Conservation (phyloP, 2,888 invertebrate genomes). For the Odontothrips loti region DNA sequence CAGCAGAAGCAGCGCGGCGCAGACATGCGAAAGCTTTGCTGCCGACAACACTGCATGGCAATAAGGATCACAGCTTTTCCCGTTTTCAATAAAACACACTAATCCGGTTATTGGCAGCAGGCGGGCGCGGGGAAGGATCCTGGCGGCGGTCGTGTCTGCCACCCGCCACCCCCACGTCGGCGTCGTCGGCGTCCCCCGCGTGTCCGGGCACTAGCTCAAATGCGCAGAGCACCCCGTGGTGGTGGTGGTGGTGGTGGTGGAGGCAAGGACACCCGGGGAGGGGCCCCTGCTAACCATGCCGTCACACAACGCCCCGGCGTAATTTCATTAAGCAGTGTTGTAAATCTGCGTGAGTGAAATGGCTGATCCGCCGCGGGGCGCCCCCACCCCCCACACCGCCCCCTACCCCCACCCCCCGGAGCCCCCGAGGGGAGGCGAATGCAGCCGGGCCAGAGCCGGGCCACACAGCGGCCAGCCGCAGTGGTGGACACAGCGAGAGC, state of each 20-base stretch:
- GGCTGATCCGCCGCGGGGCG: neutral
- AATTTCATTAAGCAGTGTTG: slow-evolving; percentile 20
- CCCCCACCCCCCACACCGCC: neutral
- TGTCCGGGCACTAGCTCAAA: too few relatives aligned
- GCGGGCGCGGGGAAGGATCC: neutral
- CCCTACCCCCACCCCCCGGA: neutral
- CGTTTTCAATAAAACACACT: neutral
- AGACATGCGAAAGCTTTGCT: neutral
- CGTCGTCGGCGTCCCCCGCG: neutral
- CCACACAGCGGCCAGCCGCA: neutral
- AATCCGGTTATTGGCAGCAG: neutral
- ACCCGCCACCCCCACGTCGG: neutral
- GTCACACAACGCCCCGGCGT: slow-evolving; percentile 12
- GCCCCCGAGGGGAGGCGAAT: neutral
- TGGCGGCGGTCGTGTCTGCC: neutral
- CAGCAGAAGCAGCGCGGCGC: neutral
- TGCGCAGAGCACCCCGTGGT: too few relatives aligned
- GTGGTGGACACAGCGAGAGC: too few relatives aligned
- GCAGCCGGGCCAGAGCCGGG: neutral
- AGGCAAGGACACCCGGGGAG: too few relatives aligned
- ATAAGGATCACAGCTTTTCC: neutral
- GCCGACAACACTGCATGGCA: neutral
- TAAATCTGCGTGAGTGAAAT: slow-evolving; percentile 26
- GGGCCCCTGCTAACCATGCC: neutral
- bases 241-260: too few relatives aligned